Evolutionary conservation across 2,888 invertebrate species (phyloP), one percentile per base, ranked within the genome.

Genomic region (Tromatobia lineatoria): DNA sequence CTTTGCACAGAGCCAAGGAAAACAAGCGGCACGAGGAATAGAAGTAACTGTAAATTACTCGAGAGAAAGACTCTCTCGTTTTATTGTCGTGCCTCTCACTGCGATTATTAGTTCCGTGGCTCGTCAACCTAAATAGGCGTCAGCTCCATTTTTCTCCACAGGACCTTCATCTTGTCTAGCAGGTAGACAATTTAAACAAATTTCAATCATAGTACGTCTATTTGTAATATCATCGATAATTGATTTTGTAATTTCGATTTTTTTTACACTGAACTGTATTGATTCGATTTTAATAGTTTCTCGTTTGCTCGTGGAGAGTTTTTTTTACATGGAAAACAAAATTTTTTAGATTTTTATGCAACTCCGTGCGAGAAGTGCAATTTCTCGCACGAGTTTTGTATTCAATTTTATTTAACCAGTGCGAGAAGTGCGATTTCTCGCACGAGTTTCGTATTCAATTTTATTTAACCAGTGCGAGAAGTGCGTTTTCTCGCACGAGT

Each of bases 11-110:
- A 50, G 10, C 25, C 50, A 50, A 18, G 67, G 29, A 45, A 25
- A 50, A 47, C 50, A 20, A 45, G 18, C 70, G 70, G 70, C 42
- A 42, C 70, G 71, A 71, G 71, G 34, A 54, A 57, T 71, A 75
- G 61, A 69, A 66, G 75, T 83, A 83, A 83, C 82, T 64, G 82
- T 83, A 79, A 79, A 81, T 70, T 66, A 70, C 29, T 54, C 52
- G 52, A 77, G 67, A 66, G 74, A 83, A 79, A 82, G 64, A 75
- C 79, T 79, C 70, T 83, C 66, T 79, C 74, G 52, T 75, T 82
- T 79, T 79, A 75, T 83, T 83, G 82, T 83, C 82, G 70, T 75
- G 82, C 82, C 82, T 79, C 79, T 79, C 70, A 79, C 82, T 73
- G 70, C 70, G 79, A 79, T 75, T 69, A 83, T 83, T 83, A 83